Conservation (phyloP, 2,888 invertebrate species). For the Amblyjoppa fuscipennis region DNA sequence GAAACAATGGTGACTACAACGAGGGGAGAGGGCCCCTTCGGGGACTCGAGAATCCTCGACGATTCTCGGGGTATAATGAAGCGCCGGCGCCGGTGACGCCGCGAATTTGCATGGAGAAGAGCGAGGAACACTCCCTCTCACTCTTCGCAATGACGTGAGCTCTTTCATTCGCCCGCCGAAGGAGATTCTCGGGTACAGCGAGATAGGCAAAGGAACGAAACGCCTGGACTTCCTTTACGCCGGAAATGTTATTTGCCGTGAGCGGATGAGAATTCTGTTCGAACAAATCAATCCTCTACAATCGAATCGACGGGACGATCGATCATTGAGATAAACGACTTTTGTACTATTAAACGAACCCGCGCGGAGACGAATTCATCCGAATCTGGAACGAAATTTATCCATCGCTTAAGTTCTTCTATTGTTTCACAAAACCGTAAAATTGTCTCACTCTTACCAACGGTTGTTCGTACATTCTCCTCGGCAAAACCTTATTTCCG, state of each 20-base stretch:
- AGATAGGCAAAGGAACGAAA: conserved; percentile 28
- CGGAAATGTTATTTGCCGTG: conserved; percentile 48
- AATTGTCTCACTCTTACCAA: background rate
- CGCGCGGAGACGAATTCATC: conserved; percentile 1
- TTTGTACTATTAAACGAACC: conserved; percentile 43
- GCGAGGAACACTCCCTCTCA: background rate
- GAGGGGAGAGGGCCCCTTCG: conserved; percentile 39
- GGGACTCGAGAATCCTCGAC: conserved; percentile 69
- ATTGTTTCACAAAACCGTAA: background rate
- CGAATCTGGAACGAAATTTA: background rate
- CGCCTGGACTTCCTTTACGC: conserved; percentile 35
- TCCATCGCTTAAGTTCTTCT: background rate
- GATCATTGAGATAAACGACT: conserved; percentile 15
- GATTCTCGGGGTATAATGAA: conserved; percentile 73
- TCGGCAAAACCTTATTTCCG: conserved; percentile 13
- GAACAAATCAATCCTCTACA: conserved; percentile 50
- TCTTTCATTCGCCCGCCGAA: conserved; percentile 47
- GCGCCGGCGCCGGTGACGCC: conserved; percentile 65
- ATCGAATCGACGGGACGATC: conserved; percentile 31
- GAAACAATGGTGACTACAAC: conserved; percentile 75
- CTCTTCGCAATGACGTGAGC: conserved; percentile 54
- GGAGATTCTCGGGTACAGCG: conserved; percentile 7
- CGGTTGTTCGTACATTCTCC: conserved; percentile 17
- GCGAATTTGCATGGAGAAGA: conserved; percentile 72
- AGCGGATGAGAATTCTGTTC: conserved; percentile 44